Evolutionary conservation across 2,888 invertebrate genomes (phyloP).

Genomic region (Pristionchus fissidentatus): DNA sequence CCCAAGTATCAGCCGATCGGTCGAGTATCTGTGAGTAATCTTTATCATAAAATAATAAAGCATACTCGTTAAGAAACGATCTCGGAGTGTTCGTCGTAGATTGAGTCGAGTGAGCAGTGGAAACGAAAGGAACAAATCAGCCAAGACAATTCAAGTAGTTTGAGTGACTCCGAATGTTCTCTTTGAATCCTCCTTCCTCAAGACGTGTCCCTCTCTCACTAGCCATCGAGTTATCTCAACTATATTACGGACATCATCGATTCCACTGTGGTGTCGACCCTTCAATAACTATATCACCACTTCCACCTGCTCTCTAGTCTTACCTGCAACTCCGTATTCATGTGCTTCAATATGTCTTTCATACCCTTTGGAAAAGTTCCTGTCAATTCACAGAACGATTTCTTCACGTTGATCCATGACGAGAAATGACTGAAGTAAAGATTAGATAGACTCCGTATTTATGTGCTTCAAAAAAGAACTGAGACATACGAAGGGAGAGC

Average conservation of each 20-base stretch:
- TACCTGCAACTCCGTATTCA: slow-evolving; percentile 9
- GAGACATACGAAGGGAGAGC: slow-evolving; percentile 6
- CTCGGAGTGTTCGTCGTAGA: slow-evolving; percentile 64
- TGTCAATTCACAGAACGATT: slow-evolving; percentile 75
- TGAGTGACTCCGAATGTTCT: not conserved
- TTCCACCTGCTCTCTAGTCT: not conserved
- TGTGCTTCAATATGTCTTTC: slow-evolving; percentile 53
- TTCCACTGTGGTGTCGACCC: slow-evolving; percentile 79
- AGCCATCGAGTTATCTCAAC: slow-evolving; percentile 63
- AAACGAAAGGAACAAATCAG: slow-evolving; percentile 51
- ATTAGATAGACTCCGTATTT: not conserved
- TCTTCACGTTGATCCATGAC: slow-evolving; percentile 81
- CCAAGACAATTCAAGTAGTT: slow-evolving; percentile 37
- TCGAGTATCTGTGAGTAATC: slow-evolving; percentile 63
- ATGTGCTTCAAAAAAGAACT: not conserved
- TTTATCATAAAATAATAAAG: not conserved
- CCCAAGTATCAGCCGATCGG: slow-evolving; percentile 72
- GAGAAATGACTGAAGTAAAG: slow-evolving; percentile 75
- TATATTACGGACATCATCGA: slow-evolving; percentile 78
- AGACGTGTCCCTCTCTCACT: slow-evolving; percentile 51
- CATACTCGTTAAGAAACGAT: slow-evolving; percentile 59
- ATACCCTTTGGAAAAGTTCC: slow-evolving; percentile 77
- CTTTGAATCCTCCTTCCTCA: not conserved
- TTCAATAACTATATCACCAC: slow-evolving; percentile 50
- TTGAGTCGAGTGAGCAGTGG: slow-evolving; percentile 65